phyloP scores from a whole-genome alignment of 2,888 invertebrate species.

The Drosophila neutralis region DNA sequence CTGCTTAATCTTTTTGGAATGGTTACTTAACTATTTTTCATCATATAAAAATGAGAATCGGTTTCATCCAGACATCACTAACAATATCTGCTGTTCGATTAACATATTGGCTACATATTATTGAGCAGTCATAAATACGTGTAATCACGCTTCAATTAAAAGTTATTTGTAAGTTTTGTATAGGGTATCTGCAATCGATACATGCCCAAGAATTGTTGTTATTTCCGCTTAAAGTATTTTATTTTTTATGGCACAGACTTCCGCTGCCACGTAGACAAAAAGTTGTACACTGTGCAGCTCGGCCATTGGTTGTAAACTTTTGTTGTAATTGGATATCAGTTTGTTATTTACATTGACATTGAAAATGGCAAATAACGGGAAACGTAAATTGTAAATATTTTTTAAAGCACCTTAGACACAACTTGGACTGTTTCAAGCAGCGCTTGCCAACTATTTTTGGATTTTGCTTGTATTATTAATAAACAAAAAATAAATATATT shows the following conservation, averaged over 20 bases:
- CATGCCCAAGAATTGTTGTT: conserved; percentile 40
- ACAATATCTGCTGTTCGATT: too few relatives aligned
- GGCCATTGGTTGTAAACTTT: neutral
- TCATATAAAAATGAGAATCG: too few relatives aligned
- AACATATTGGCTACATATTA: too few relatives aligned
- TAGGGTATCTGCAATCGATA: conserved; percentile 28
- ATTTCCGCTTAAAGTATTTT: conserved; percentile 67
- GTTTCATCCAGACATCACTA: too few relatives aligned
- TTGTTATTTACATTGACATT: conserved; percentile 14
- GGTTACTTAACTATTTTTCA: too few relatives aligned
- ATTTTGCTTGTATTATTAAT: neutral
- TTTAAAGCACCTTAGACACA: neutral
- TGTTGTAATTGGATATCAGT: neutral
- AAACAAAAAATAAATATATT: neutral
- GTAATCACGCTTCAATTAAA: neutral
- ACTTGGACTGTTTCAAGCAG: neutral
- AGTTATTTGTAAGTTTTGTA: neutral
- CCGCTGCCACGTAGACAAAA: conserved; percentile 64
- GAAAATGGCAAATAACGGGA: neutral
- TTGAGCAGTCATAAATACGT: too few relatives aligned
- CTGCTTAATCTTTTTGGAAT: too few relatives aligned
- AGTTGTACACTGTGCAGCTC: conserved; percentile 36
- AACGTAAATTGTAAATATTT: neutral
- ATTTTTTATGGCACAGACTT: conserved; percentile 63
- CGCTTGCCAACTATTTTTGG: neutral